Base-by-base conservation (phyloP, 2,113 vertebrate species). In the Thamnophis sirtalis region DNA sequence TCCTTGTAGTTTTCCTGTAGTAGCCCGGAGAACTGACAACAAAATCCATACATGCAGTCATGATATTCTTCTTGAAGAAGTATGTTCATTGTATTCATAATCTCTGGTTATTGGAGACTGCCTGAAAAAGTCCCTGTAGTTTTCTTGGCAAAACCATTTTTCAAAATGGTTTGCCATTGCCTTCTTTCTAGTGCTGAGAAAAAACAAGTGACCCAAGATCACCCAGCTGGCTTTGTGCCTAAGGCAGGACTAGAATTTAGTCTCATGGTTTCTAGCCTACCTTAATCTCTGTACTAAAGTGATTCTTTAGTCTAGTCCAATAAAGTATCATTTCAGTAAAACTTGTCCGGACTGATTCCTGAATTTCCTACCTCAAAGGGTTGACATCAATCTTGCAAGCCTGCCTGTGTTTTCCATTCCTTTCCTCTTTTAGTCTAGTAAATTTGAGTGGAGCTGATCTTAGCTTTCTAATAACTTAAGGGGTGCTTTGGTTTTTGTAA, bases 1-100 rank as follows among this genome's bases (percentile, higher is more conserved):
- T n/a, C n/a, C n/a, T n/a, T n/a, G n/a, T n/a, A n/a, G n/a, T n/a
- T n/a, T n/a, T n/a, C n/a, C n/a, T n/a, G n/a, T n/a, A n/a, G 98
- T 99, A 93, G 98, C 97, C 91, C 98, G 97, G 92, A 98, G 98
- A 97, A 99, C 98, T 2, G 96, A 98, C 28, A 97, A 94, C 28
- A 96, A 96, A 56, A 96, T 98, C 55, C 96, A 93, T 49, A 98
- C 98, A 98, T 96, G 98, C 55, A 88, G 95, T 38, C 94, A 89
- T 94, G 99, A 99, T 91, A 73, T 98, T 86, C 94, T 95, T 1
- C 97, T 99, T 8, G 98, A 99, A 84, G 97, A 99, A 97, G 98
- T 99, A 96, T 89, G 96, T 96, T 91, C 49, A 50, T 86, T 43
- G 33, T 91, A 60, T 84, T 92, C 92, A 92, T 58, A 17, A 43